These are phyloP conservation scores for Pangasius sanitwongsei DNA, from an alignment of 2,797 vertebrate genomes.

Conservation along the genomic window DNA sequence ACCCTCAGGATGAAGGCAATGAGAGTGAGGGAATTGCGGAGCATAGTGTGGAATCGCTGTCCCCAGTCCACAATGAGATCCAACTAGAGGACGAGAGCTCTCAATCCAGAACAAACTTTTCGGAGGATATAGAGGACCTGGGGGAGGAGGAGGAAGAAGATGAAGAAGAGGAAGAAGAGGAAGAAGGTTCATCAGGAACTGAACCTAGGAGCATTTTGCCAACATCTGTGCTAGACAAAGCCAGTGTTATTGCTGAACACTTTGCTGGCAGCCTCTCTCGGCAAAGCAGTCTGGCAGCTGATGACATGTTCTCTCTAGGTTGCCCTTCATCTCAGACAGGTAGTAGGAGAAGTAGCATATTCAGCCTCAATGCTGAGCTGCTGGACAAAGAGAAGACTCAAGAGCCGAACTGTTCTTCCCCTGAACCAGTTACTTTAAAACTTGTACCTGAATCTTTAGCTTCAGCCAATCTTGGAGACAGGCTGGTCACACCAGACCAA, in stretches of 20 bases:
- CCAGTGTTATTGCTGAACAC: slow-evolving; percentile 81
- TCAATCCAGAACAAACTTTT: slow-evolving; percentile 43
- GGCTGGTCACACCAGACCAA: slow-evolving; percentile 38
- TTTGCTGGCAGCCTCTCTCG: slow-evolving; percentile 79
- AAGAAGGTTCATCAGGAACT: slow-evolving; percentile 14
- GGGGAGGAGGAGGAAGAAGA: slow-evolving; percentile 40
- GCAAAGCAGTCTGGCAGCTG: slow-evolving; percentile 80
- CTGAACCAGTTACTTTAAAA: slow-evolving; percentile 48
- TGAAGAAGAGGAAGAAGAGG: slow-evolving; percentile 53
- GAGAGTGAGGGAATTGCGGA: slow-evolving; percentile 1
- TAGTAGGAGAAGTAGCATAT: slow-evolving; percentile 75
- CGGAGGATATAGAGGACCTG: slow-evolving; percentile 49
- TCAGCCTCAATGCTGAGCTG: slow-evolving; percentile 76
- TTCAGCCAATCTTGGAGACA: not conserved
- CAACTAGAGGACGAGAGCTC: slow-evolving; percentile 45
- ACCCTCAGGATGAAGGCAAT: slow-evolving; percentile 7
- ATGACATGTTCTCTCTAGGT: slow-evolving; percentile 72
- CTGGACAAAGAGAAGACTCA: slow-evolving; percentile 65
- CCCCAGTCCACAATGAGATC: slow-evolving; percentile 21
- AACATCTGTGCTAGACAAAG: slow-evolving; percentile 84
- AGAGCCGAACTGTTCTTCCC: slow-evolving; percentile 47
- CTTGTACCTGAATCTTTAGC: slow-evolving; percentile 5
- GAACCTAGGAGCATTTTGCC: slow-evolving; percentile 77
- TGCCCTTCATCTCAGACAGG: slow-evolving; percentile 68
- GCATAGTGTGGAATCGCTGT: slow-evolving; percentile 3